Evolutionary conservation across 2,113 vertebrate species (phyloP), one percentile per base, ranked within the genome.

Genomic region (Megaceryle torquata): DNA sequence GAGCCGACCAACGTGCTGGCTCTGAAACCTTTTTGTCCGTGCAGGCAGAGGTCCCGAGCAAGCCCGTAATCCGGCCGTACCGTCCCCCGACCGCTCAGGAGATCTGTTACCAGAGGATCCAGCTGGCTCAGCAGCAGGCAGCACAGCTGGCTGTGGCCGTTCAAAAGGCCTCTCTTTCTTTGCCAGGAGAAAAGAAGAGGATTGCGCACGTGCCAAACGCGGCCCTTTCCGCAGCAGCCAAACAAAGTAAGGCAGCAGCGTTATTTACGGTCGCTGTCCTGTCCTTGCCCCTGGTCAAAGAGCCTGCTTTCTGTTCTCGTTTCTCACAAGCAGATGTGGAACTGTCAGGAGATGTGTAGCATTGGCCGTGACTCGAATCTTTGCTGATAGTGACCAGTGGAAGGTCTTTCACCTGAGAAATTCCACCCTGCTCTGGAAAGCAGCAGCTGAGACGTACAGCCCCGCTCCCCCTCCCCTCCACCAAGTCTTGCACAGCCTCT

Each of bases 51-150:
- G 44, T 93, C 57, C 93, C 96, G 3, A 94, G 97, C 88, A 98
- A 98, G 84, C 48, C 97, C 2, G 75, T 95, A 7, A 75, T 98
- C 15, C 98, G 96, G 41, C 98, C 98, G 0, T 98, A 98, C 93
- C 97, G 98, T 72, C 98, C 98, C 22, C 98, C 98, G 12, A 98
- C 98, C 0, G 98, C 99, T 1, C 99, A 99, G 97, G 99, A 99
- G 96, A 98, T 99, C 46, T 99, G 99, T 88, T 99, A 99, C 96
- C 98, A 98, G 93, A 98, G 99, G 35, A 99, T 99, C 97, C 98
- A 99, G 97, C 97, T 98, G 82, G 99, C 99, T 0, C 99, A 99
- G 97, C 97, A 98, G 95, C 99, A 98, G 96, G 11, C 97, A 0
- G 95, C 97, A 39, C 98, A 98, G 86, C 96, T 98, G 51, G 98